Conservation (phyloP, 2,113 vertebrate genomes). For the Pygoscelis adeliae region DNA sequence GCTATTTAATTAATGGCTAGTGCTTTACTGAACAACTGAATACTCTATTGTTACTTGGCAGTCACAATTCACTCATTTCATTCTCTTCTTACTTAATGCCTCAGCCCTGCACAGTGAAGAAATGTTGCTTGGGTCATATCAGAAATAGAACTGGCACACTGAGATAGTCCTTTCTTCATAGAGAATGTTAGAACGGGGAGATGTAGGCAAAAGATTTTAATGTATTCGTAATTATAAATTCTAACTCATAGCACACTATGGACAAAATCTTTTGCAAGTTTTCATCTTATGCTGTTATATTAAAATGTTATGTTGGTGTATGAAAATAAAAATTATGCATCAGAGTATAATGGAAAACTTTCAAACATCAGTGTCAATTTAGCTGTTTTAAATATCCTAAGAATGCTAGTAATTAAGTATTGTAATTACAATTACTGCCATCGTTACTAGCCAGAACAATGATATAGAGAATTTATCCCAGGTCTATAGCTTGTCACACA, state of each 20-base stretch:
- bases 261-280: not conserved
- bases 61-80: not conserved
- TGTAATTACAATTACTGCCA: not conserved
- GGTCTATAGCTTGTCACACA: not conserved
- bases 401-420: not conserved
- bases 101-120: not conserved
- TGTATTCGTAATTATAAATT: not conserved
- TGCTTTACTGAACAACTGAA: not conserved
- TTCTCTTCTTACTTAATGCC: not conserved
- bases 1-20: not conserved
- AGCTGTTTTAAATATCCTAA: not conserved
- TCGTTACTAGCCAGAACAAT: not conserved
- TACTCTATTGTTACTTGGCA: not conserved
- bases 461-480: not conserved
- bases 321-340: not conserved
- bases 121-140: fast-evolving
- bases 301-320: not conserved
- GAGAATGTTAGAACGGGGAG: not conserved
- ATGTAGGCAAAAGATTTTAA: not conserved
- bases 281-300: not conserved
- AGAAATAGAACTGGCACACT: not conserved
- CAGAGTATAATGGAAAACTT: not conserved
- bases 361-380: not conserved
- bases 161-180: not conserved
- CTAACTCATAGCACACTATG: not conserved